Percentiles rank a stretch among this genome's conserved stretches.
These are phyloP conservation scores for Dolichallabes microphthalmus DNA, from an alignment of 2,113 vertebrate species.

Conservation along the genomic window DNA sequence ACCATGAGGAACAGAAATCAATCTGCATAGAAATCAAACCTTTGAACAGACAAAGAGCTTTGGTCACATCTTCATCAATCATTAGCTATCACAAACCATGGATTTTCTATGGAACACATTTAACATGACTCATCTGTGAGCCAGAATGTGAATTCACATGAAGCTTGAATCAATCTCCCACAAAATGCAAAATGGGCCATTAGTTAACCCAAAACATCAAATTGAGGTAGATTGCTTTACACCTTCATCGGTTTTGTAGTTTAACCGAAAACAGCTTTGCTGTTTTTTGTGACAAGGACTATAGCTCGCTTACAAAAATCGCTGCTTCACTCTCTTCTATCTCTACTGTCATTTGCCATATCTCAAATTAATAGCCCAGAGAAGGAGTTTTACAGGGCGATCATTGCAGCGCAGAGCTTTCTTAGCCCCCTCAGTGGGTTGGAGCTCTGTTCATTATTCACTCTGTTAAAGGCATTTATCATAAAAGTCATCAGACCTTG, in stretches of 20 bases:
- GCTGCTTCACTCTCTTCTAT: not conserved
- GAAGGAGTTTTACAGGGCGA: slow-evolving; percentile 63
- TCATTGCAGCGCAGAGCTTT: slow-evolving; percentile 62
- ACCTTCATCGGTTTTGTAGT: not conserved
- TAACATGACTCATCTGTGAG: slow-evolving; percentile 24
- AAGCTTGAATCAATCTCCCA: slow-evolving; percentile 26
- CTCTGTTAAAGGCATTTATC: slow-evolving; percentile 67
- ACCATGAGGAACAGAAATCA: slow-evolving; percentile 34
- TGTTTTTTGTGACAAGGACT: not conserved
- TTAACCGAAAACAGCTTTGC: slow-evolving; percentile 23
- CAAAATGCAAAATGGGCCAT: slow-evolving; percentile 30
- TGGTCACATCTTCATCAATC: slow-evolving; percentile 21
- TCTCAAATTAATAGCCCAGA: slow-evolving; percentile 64
- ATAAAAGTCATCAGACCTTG: slow-evolving; percentile 70
- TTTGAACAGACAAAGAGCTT: slow-evolving; percentile 32
- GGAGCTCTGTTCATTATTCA: slow-evolving; percentile 61
- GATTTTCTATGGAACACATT: slow-evolving; percentile 41
- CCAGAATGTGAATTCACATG: slow-evolving; percentile 30
- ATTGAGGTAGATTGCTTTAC: slow-evolving; percentile 5
- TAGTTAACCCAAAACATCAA: slow-evolving; percentile 21
- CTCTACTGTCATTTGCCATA: slow-evolving; percentile 53
- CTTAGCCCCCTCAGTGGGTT: slow-evolving; percentile 49
- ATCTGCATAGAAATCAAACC: slow-evolving; percentile 39
- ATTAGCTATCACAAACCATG: slow-evolving; percentile 29
- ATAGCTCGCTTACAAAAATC: not conserved